These are phyloP conservation scores for Chaetorhynchus papuensis DNA, from an alignment of 2,113 vertebrate species.

Conservation along the genomic window DNA sequence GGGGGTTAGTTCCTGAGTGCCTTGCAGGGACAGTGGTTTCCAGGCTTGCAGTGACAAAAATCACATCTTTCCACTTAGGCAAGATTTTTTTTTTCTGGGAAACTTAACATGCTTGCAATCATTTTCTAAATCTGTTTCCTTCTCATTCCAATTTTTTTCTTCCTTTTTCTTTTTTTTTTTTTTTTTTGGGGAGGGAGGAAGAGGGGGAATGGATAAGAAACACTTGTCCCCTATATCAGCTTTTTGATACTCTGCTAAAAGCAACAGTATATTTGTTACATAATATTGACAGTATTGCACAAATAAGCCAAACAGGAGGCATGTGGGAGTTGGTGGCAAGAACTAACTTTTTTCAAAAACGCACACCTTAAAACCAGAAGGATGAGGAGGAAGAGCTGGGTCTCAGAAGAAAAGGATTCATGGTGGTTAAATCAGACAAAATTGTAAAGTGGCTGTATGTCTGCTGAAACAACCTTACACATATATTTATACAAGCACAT, in stretches of 20 bases:
- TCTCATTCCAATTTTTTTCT: background rate
- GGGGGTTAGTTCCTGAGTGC: background rate
- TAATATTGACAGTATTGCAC: background rate
- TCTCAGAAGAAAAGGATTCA: background rate
- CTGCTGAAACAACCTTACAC: background rate
- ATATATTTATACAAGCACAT: background rate
- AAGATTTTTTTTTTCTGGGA: background rate
- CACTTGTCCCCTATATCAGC: background rate
- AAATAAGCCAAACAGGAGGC: background rate
- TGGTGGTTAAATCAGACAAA: background rate
- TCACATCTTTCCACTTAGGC: background rate
- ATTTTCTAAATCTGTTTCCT: background rate
- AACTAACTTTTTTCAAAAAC: background rate
- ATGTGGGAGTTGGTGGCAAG: background rate
- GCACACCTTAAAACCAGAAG: background rate
- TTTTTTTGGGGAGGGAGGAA: rapidly evolving
- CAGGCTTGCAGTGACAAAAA: background rate
- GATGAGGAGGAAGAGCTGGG: background rate
- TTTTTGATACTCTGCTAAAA: background rate
- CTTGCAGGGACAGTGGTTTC: background rate
- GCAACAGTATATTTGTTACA: background rate
- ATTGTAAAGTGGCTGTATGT: rapidly evolving
- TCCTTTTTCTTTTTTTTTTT: background rate
- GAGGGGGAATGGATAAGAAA: background rate
- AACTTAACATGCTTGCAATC: background rate